Evolutionary conservation across 2,797 vertebrate genomes (phyloP).

Genomic region (Selene dorsalis): DNA sequence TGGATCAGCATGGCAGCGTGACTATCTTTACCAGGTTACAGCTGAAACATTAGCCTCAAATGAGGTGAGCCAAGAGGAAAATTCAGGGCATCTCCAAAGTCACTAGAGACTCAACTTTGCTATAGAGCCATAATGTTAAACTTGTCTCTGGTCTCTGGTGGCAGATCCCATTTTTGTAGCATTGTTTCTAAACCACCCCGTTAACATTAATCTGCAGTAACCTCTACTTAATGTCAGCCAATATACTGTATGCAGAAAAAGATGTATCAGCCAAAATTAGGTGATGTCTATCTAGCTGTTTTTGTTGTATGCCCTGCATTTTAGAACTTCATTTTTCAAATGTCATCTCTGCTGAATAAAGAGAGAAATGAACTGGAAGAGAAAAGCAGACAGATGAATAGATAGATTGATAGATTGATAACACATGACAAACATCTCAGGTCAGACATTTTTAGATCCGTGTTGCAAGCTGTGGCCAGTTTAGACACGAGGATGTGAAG

Average conservation of each 20-base stretch:
- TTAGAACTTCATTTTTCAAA: background rate
- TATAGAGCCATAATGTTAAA: background rate
- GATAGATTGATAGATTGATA: background rate
- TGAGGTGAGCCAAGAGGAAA: background rate
- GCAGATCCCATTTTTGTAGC: too few species aligned
- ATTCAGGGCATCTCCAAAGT: background rate
- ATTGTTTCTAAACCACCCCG: background rate
- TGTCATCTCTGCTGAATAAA: background rate
- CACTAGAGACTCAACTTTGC: too few species aligned
- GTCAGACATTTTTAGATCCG: slow-evolving; percentile 14
- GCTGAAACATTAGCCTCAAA: too few species aligned
- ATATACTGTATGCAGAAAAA: background rate
- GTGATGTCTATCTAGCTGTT: background rate
- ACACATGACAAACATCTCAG: background rate
- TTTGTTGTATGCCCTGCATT: background rate
- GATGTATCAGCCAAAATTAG: background rate
- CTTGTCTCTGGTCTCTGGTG: background rate
- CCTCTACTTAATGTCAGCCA: background rate
- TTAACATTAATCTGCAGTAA: too few species aligned
- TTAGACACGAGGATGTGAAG: slow-evolving; percentile 30
- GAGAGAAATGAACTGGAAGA: background rate
- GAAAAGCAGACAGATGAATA: background rate
- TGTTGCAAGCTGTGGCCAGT: slow-evolving; percentile 24
- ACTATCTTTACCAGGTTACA: background rate
- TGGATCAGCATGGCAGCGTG: background rate